phyloP scores from a whole-genome alignment of 2,797 vertebrate species.

The Sphenopsis melanotis region DNA sequence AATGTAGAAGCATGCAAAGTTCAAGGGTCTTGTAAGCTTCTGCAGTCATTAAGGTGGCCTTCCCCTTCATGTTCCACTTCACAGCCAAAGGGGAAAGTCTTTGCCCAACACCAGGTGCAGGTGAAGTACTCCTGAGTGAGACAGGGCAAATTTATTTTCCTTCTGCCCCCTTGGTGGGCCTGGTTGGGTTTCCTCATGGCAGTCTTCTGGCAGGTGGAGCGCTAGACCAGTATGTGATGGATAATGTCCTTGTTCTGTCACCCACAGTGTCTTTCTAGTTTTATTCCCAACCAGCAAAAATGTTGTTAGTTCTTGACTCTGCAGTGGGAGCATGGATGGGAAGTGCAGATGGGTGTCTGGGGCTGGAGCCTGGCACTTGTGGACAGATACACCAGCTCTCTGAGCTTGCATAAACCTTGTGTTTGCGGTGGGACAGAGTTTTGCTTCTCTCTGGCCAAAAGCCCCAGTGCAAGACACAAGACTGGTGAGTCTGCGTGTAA shows the following conservation, averaged over 20 bases:
- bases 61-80: background rate
- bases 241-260: background rate
- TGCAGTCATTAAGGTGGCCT: background rate
- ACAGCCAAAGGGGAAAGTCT: background rate
- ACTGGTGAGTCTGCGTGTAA: background rate
- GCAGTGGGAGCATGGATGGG: background rate
- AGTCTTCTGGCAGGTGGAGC: background rate
- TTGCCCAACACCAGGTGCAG: background rate
- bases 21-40: background rate
- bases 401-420: background rate
- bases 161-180: background rate
- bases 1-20: background rate
- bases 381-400: background rate
- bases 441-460: background rate
- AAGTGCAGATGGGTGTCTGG: background rate
- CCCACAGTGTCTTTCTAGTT: background rate
- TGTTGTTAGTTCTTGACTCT: background rate
- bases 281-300: background rate
- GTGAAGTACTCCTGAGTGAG: background rate
- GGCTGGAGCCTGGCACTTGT: background rate
- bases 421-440: background rate
- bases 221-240: background rate
- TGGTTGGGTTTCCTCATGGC: background rate
- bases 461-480: background rate
- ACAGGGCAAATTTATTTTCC: background rate